Base-by-base conservation (phyloP, 30 jellyfish, hydroid and myxozoan genomes). In the Aurelia sp. region DNA sequence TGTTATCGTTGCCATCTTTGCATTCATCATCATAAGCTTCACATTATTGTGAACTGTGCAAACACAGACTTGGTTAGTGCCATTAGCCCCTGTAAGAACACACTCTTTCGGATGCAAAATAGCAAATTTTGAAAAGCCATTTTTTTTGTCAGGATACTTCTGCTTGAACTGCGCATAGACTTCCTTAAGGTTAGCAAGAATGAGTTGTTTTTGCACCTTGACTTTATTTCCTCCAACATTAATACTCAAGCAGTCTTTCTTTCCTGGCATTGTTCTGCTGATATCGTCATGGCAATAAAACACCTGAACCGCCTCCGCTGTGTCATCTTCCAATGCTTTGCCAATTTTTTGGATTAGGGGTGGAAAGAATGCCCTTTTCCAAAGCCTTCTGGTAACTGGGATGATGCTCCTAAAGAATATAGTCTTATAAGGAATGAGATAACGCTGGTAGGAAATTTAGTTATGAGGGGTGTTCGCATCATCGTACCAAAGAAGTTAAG, bases 51-150 rank as follows among this genome's bases (percentile, higher is more conserved):
- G 94, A 12, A 72, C 55, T 33, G 68, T 60, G 48, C 94, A 84
- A 17, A 84, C 94, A 53, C 83, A 84, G n/a, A 84, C 92, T n/a
- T 41, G 31, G 27, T 71, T 86, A 13, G 70, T 84, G 12, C 94
- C 88, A 65, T 41, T 35, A 11, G 72, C 27, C 18, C 88, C 87
- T 13, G 87, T 76, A 9, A 65, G 44, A 15, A 80, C 91, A 44
- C 91, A 70, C 41, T 84, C 68, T 67, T 84, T 84, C 22, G 92
- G 94, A 9, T 79, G 13, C 24, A 74, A 35, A 11, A 18, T n/a
- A 15, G 81, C 64, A 35, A 69, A 69, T 20, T 69, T 69, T 12
- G 81, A 69, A 41, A 69, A 22, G 63, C 81, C 81, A 31, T 13
- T 69, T 31, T 69, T 20, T 16, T 16, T 12, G 13, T 38, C 72